Evolutionary conservation across 2,797 vertebrate genomes (phyloP), one percentile per base, ranked within the genome.

Genomic region (Benthosema pterotum): DNA sequence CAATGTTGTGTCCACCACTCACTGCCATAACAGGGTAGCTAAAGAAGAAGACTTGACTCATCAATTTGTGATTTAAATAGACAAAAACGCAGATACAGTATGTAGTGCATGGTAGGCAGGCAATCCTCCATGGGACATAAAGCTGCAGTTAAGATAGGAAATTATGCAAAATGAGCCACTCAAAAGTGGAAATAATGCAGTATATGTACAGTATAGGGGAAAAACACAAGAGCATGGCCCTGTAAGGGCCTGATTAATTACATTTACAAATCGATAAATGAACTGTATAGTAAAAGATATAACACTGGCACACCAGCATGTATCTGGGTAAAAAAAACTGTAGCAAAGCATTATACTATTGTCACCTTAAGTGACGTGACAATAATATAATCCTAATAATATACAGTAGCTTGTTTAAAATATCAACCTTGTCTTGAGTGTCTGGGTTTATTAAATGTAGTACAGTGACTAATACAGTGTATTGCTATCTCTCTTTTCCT

Each of bases 21-120:
- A n/a, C 52, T 14, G 62, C 46, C n/a, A n/a, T n/a, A 5, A 5
- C 22, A 25, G 58, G 61, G 58, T 45, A 16, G 50, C 50, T 57
- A 14, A 14, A 58, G 14, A 14, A 58, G 60, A 73, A 68, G 42
- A 62, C 60, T 72, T 70, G 72, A 88, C 71, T 88, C 85, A 79
- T 83, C 73, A 66, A 6, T 79, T 73, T 78, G 13, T 9, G 5
- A n/a, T 47, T 38, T 38, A 74, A 76, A 68, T 45, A 62, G 52
- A 55, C 14, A 57, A n/a, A 43, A 25, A 0, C 4, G 19, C 16
- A 7, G 16, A n/a, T n/a, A n/a, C n/a, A n/a, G 32, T 5, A 45
- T 49, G 0, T 11, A 46, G 49, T 25, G 12, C 28, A 25, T 11
- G 4, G 0, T 0, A 5, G 47, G 22, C 2, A 3, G 1, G 9